phyloP scores from a whole-genome alignment of 2,797 vertebrate genomes.

The Apodemus agrarius region DNA sequence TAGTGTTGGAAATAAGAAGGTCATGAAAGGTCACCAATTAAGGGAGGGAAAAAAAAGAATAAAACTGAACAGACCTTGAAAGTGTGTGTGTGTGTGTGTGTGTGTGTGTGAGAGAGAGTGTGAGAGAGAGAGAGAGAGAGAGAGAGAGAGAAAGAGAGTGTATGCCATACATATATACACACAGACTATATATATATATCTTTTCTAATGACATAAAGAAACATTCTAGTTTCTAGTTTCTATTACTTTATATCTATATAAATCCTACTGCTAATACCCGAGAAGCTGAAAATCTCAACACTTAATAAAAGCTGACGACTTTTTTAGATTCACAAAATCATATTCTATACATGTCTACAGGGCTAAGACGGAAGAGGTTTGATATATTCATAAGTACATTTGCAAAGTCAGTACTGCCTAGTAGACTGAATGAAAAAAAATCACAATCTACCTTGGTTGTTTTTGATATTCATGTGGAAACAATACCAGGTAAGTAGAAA shows the following conservation, averaged over 20 bases:
- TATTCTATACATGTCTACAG: not conserved
- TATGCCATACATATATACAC: too few relatives aligned
- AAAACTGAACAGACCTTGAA: not conserved
- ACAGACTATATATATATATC: not conserved
- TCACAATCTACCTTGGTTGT: not conserved
- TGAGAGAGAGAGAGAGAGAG: too few relatives aligned
- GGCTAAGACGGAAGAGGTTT: not conserved
- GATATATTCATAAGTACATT: not conserved
- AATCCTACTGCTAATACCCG: not conserved
- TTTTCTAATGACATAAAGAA: constrained; percentile 41
- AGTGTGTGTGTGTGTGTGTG: not conserved
- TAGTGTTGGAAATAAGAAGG: constrained; percentile 44
- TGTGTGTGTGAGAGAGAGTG: too few relatives aligned
- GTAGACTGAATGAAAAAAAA: not conserved
- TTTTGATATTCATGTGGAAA: constrained; percentile 36
- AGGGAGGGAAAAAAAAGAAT: constrained; percentile 28
- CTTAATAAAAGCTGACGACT: constrained; percentile 29
- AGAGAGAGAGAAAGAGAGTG: too few relatives aligned
- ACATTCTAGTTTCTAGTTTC: not conserved
- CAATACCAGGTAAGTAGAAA: not conserved
- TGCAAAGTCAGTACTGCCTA: not conserved
- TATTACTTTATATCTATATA: not conserved
- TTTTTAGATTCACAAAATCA: constrained; percentile 47
- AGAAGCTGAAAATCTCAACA: not conserved
- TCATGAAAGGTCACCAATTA: constrained; percentile 42